Evolutionary conservation across 2,797 vertebrate genomes (phyloP), one percentile per base, ranked within the genome.

Genomic region (Etheostoma nigrum): DNA sequence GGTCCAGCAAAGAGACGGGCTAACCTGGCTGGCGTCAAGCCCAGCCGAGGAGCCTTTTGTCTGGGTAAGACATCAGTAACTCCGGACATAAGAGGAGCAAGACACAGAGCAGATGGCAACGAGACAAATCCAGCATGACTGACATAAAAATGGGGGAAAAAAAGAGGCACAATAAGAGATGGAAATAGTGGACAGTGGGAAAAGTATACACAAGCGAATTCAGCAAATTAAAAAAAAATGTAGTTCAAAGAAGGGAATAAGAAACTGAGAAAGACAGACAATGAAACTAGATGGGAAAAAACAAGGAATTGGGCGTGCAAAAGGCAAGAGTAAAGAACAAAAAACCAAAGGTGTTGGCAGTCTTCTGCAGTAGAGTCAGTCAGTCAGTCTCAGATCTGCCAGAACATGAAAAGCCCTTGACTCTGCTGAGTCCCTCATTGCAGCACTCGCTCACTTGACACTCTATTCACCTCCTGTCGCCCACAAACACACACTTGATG

Each of bases 21-120:
- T 90, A 92, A 94, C 92, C 92, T 88, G 93, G 79, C 84, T 91
- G 93, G 92, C 86, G 44, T 83, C 49, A 60, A 85, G 88, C 91
- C 91, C 88, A 89, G 86, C 68, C 87, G 76, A 83, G 77, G 60
- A 89, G 77, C 30, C 87, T 84, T 93, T 94, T 95, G 91, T 94
- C 80, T 77, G 82, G 55, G 53, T 61, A 70, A 82, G 85, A 90
- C 87, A 92, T 93, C 87, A 89, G 91, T 90, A 92, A 90, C 80
- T 74, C 60, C 36, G 81, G 82, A 74, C 63, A 68, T 72, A 66
- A 61, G 69, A 79, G 80, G 67, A 54, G 52, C 85, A 76, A 84
- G 77, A 87, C 67, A 42, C 30, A 61, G 53, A 83, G 81, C 81
- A 87, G 88, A 86, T 86, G 81, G 87, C 82, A 88, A 72, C 21